Evolutionary conservation across 2,888 invertebrate species (phyloP).

Genomic region (Lamellibrachia columna): DNA sequence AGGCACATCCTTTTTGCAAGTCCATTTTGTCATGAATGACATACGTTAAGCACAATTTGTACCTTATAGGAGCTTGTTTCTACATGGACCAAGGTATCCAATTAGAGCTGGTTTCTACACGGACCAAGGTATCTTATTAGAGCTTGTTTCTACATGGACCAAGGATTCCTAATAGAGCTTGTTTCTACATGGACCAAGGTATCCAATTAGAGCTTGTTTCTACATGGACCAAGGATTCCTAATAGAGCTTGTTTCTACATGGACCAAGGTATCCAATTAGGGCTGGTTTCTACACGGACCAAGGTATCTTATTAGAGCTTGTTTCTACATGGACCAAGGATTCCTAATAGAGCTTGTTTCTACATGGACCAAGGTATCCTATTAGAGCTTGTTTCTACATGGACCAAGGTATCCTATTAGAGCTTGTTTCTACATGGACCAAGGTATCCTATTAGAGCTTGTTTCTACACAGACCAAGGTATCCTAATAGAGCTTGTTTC

Average conservation of each 20-base stretch:
- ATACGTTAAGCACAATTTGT: not conserved
- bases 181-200: too few species aligned
- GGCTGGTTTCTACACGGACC: too few species aligned
- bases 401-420: not conserved
- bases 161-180: too few species aligned
- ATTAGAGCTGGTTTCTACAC: not conserved
- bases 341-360: too few species aligned
- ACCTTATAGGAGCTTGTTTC: not conserved
- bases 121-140: too few species aligned
- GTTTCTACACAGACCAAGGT: too few species aligned
- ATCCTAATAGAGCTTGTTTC: not conserved
- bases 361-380: not conserved
- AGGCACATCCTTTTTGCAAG: not conserved
- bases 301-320: too few species aligned
- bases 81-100: not conserved
- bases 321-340: too few species aligned
- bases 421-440: not conserved
- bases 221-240: not conserved
- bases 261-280: not conserved
- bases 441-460: too few species aligned
- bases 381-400: not conserved
- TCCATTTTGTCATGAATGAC: not conserved
- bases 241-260: not conserved
- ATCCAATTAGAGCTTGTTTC: too few species aligned
- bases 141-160: too few species aligned